phyloP scores from a whole-genome alignment of 2,797 vertebrate genomes.

The Phalloptychus januarius region DNA sequence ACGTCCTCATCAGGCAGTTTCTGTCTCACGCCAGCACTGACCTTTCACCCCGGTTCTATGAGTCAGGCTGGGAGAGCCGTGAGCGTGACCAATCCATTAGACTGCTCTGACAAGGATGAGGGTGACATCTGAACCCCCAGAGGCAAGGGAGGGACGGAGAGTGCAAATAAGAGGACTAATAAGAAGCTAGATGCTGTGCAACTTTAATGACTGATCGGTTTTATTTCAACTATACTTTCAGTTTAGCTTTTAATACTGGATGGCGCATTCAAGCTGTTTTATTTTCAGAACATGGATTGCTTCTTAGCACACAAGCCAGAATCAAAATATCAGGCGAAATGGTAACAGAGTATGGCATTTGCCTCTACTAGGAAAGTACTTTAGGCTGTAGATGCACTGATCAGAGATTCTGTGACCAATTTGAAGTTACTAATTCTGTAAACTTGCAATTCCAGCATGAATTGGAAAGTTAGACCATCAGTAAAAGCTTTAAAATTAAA shows the following conservation, averaged over 20 bases:
- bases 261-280: conserved; percentile 8
- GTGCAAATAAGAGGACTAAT: conserved; percentile 21
- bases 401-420: neutral
- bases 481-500: neutral
- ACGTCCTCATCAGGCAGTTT: conserved; percentile 63
- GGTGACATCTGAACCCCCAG: conserved; percentile 78
- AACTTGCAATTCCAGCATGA: neutral
- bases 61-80: conserved; percentile 73
- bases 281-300: conserved; percentile 4
- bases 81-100: conserved; percentile 80
- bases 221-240: neutral
- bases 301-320: neutral
- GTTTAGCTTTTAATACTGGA: conserved; percentile 1
- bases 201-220: neutral
- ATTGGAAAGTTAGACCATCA: neutral
- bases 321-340: neutral
- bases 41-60: conserved; percentile 66
- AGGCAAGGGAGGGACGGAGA: conserved; percentile 55
- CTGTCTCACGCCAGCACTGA: conserved; percentile 65
- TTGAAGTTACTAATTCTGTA: neutral
- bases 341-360: neutral
- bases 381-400: neutral
- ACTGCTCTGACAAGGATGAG: conserved; percentile 78
- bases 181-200: conserved; percentile 30
- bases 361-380: neutral